phyloP scores from a whole-genome alignment of 2,797 vertebrate genomes.

The Amniataba percoides region DNA sequence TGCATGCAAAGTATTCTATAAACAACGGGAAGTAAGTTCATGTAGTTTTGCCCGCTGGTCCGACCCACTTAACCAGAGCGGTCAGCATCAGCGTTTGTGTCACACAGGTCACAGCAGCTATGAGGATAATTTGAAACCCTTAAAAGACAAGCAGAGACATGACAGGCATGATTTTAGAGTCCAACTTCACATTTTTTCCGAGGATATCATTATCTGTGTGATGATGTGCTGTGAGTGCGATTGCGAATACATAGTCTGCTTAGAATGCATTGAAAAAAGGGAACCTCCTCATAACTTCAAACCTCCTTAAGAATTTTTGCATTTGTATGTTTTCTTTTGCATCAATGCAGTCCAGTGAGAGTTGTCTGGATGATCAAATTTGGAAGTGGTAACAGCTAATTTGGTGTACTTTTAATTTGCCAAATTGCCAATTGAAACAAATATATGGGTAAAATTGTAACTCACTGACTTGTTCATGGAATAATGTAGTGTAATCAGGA shows the following conservation, averaged over 20 bases:
- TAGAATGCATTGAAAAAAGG: too few species aligned
- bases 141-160: too few species aligned
- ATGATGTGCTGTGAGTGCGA: too few species aligned
- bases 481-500: too few species aligned
- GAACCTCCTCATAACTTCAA: too few species aligned
- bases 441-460: background rate
- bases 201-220: too few species aligned
- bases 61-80: background rate
- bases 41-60: background rate
- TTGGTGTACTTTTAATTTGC: background rate
- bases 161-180: too few species aligned
- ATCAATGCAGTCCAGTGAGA: background rate
- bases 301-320: too few species aligned
- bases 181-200: too few species aligned
- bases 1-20: background rate
- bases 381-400: background rate
- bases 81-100: background rate
- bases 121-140: background rate
- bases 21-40: background rate
- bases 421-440: background rate
- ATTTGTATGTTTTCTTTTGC: background rate
- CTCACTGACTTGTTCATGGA: background rate
- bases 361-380: background rate
- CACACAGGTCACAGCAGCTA: background rate
- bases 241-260: too few species aligned